phyloP scores from a whole-genome alignment of 2,797 vertebrate genomes.

The Masticophis lateralis region DNA sequence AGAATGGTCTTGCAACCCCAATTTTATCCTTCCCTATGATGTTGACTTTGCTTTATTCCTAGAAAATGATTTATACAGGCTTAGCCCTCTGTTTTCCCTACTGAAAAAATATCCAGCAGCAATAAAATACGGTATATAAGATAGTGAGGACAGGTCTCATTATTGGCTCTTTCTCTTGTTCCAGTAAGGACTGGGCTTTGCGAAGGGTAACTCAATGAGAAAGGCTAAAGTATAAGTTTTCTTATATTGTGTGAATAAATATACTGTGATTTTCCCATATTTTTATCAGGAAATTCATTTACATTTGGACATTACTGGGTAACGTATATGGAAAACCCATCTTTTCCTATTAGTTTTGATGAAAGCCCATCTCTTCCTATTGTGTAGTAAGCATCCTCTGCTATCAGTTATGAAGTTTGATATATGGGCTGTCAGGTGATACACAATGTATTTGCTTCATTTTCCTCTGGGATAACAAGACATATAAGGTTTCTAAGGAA shows the following conservation, averaged over 20 bases:
- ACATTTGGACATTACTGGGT: background rate
- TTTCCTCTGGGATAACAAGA: conserved; percentile 4
- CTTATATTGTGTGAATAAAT: background rate
- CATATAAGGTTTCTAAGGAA: background rate
- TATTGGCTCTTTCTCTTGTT: background rate
- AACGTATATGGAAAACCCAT: background rate
- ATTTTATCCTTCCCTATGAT: background rate
- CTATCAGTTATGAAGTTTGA: conserved; percentile 1
- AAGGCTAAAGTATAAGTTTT: background rate
- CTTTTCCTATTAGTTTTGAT: background rate
- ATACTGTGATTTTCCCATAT: background rate
- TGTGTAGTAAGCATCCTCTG: background rate
- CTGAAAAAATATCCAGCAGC: background rate
- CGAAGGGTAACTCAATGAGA: background rate
- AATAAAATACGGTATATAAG: background rate
- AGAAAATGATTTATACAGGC: background rate
- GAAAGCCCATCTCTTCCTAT: background rate
- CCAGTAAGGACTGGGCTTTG: background rate
- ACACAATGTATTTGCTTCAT: conserved; percentile 1
- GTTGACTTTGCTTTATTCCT: background rate
- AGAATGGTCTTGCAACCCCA: background rate
- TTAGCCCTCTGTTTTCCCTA: background rate
- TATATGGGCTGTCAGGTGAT: background rate
- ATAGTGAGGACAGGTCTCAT: background rate
- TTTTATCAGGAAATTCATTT: background rate